Percentiles rank a stretch among this genome's conserved stretches.
phyloP scores from a whole-genome alignment of 2,888 invertebrate species.

The Mamestra brassicae region DNA sequence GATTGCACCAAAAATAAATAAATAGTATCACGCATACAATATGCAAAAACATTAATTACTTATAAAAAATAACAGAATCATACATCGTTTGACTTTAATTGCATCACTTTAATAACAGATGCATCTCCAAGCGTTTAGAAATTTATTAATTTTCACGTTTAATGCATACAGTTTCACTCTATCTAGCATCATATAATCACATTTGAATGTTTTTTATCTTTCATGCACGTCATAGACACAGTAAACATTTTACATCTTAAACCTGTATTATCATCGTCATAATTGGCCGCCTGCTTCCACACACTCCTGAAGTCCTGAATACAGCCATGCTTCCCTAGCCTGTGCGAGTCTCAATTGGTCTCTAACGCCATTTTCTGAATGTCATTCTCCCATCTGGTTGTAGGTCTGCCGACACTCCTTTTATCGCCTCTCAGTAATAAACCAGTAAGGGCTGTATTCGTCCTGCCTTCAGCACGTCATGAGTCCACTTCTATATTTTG shows the following conservation, averaged over 20 bases:
- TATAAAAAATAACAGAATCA: neutral
- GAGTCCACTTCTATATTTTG: neutral
- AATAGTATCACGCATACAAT: neutral
- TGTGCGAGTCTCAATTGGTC: neutral
- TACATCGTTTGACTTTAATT: conserved; percentile 38
- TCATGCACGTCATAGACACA: neutral
- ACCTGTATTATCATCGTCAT: neutral
- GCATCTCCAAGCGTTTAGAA: conserved; percentile 32
- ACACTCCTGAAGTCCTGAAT: no score
- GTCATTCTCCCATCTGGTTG: neutral
- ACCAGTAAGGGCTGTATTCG: neutral
- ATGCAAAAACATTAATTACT: conserved; percentile 27
- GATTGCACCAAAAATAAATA: neutral
- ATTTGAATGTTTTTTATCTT: conserved; percentile 7
- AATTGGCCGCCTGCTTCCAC: neutral
- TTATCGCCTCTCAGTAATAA: neutral
- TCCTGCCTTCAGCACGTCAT: neutral
- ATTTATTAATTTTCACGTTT: conserved; percentile 44
- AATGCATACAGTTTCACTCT: conserved; percentile 55
- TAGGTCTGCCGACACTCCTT: neutral
- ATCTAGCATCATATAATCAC: conserved; percentile 1
- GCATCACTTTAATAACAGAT: conserved; percentile 39
- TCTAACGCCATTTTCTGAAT: neutral
- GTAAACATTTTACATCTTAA: no score
- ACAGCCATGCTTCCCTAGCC: neutral